Evolutionary conservation across 2,888 invertebrate species (phyloP), one percentile per base, ranked within the genome.

Genomic region (Omphaloscelis lunosa): DNA sequence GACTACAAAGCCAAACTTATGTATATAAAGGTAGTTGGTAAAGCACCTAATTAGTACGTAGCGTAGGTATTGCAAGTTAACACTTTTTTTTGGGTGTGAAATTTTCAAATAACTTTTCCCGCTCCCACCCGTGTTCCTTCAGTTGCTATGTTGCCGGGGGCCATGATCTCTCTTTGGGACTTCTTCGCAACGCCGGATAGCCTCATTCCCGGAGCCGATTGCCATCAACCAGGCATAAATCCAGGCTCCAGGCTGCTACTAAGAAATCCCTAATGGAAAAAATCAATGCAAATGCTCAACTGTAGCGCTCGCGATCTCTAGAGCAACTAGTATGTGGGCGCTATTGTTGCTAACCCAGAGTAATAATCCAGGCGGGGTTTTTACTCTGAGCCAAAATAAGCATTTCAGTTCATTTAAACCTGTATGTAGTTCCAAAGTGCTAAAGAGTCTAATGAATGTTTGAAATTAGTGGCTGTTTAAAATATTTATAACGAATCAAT

Each of bases 401-500:
- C 15, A 20, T 34, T 45, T 27, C 27, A 48, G 12, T 67, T 48
- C 9, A 34, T 71, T 72, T 29, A n/a, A 61, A 41, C 6, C 39
- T 62, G 6, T 53, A 11, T 3, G 11, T 27, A 15, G 20, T 53
- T 51, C 0, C 15, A 56, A 56, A 56, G 15, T 63, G 29, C 59
- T 27, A 79, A 59, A 79, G 45, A 12, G 45, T 48, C 34, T 66
- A 82, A 72, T 62, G 45, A 65, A 53, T 71, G 59, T 77, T 72
- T 62, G 17, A 70, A 71, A 79, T 65, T 67, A 34, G 41, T 51
- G 53, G 12, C 34, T 34, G 45, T 67, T 62, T 23, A 8, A 59
- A 80, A 71, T 77, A 75, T 79, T 72, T 70, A 23, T 51, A 73
- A 58, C 67, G 76, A 80, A 78, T 81, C 70, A 63, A 77, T 78